Conservation (phyloP, 2,797 vertebrate genomes). For the Poliocrania exsul region DNA sequence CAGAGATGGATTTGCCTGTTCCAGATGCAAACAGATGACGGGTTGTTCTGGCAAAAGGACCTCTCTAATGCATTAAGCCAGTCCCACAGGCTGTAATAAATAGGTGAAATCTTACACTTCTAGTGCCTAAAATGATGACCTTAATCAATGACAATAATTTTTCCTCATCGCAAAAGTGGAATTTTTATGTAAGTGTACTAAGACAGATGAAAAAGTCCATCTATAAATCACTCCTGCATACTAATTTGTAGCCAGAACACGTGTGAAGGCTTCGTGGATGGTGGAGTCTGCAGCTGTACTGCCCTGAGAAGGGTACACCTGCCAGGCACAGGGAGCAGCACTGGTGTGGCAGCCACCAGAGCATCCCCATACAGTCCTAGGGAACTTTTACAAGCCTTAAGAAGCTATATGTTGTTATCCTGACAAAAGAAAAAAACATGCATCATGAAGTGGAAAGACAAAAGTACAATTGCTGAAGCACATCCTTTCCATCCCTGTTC, state of each 20-base stretch:
- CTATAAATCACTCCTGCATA: background rate
- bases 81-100: background rate
- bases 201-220: background rate
- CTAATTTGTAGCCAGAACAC: constrained; percentile 33
- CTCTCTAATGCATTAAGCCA: constrained; percentile 14
- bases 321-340: constrained; percentile 67
- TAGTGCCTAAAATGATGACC: background rate
- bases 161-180: constrained; percentile 15
- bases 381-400: constrained; percentile 69
- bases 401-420: constrained; percentile 79
- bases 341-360: constrained; percentile 53
- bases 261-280: background rate
- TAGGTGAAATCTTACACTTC: background rate
- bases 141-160: background rate
- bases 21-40: constrained; percentile 8
- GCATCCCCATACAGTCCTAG: constrained; percentile 37
- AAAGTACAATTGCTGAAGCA: constrained; percentile 70
- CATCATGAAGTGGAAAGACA: constrained; percentile 81
- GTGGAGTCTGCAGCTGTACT: constrained; percentile 12
- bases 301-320: constrained; percentile 22
- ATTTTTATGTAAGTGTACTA: background rate
- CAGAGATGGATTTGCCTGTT: background rate
- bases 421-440: constrained; percentile 80
- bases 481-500: constrained; percentile 61
- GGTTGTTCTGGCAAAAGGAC: constrained; percentile 18